These are phyloP conservation scores for Hozukius guyotensis DNA, from an alignment of 2,797 vertebrate species.

Conservation along the genomic window DNA sequence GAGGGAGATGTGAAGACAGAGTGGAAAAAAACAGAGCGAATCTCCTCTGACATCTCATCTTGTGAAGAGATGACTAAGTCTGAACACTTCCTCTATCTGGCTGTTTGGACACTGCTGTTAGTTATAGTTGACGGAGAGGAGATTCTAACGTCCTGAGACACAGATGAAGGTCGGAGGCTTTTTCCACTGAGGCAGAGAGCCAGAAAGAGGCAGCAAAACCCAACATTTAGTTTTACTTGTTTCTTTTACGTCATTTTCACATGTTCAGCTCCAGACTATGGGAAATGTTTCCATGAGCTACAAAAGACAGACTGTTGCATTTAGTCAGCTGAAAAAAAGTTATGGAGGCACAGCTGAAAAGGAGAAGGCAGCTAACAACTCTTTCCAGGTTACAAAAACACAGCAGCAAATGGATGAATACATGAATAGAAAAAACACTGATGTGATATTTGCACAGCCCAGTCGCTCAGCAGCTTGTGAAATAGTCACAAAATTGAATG, in stretches of 20 bases:
- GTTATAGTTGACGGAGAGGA: neutral
- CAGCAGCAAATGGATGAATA: too few species aligned
- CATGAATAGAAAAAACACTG: too few species aligned
- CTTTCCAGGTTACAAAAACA: too few species aligned
- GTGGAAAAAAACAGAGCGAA: too few species aligned
- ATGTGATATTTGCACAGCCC: too few species aligned
- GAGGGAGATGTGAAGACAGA: too few species aligned
- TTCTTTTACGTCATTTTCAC: neutral
- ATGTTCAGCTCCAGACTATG: neutral
- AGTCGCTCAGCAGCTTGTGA: too few species aligned
- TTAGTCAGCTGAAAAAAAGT: neutral
- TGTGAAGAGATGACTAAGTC: neutral
- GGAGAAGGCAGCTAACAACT: too few species aligned
- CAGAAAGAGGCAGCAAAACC: neutral
- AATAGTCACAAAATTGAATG: too few species aligned
- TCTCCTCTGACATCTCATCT: too few species aligned
- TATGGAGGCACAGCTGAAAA: too few species aligned
- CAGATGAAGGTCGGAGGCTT: neutral
- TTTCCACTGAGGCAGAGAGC: neutral
- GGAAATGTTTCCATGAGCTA: neutral
- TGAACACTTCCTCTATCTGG: neutral
- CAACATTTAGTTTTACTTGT: neutral
- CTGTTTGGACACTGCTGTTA: neutral
- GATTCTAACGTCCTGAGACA: neutral
- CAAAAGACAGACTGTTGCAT: neutral